Percentiles rank a stretch among this genome's conserved stretches.
Evolutionary conservation across 2,113 vertebrate species (phyloP).

Genomic region (Callorhinus ursinus): DNA sequence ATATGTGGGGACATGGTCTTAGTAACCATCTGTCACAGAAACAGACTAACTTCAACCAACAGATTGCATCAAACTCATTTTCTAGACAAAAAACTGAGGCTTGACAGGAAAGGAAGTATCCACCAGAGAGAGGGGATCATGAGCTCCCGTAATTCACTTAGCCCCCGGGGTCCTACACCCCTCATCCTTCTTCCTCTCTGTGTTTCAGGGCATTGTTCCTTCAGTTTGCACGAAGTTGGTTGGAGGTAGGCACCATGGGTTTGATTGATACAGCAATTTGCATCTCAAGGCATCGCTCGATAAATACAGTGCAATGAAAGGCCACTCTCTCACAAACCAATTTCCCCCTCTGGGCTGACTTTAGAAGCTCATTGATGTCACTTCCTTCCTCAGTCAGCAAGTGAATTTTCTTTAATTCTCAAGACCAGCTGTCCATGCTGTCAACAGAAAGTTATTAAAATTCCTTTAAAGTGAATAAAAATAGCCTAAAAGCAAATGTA

Average conservation of each 20-base stretch:
- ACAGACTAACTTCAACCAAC: conserved; percentile 49
- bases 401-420: conserved; percentile 91
- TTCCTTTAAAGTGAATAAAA: conserved; percentile 92
- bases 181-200: conserved; percentile 70
- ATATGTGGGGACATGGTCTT: conserved; percentile 48
- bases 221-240: conserved; percentile 72
- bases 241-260: conserved; percentile 82
- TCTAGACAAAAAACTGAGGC: conserved; percentile 77
- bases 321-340: conserved; percentile 84
- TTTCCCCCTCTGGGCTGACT: conserved; percentile 86
- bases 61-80: conserved; percentile 66
- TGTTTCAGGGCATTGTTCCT: conserved; percentile 67
- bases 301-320: conserved; percentile 86
- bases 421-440: conserved; percentile 90
- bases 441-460: conserved; percentile 92
- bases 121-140: background rate
- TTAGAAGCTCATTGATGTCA: conserved; percentile 90
- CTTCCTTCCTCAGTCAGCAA: conserved; percentile 91
- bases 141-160: conserved; percentile 55
- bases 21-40: conserved; percentile 58
- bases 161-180: conserved; percentile 48
- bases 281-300: conserved; percentile 84
- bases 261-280: conserved; percentile 86
- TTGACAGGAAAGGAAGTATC: conserved; percentile 57
- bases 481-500: conserved; percentile 92